Evolutionary conservation across 2,888 invertebrate species (phyloP).

Genomic region (Drepanosiphum platanoidis): DNA sequence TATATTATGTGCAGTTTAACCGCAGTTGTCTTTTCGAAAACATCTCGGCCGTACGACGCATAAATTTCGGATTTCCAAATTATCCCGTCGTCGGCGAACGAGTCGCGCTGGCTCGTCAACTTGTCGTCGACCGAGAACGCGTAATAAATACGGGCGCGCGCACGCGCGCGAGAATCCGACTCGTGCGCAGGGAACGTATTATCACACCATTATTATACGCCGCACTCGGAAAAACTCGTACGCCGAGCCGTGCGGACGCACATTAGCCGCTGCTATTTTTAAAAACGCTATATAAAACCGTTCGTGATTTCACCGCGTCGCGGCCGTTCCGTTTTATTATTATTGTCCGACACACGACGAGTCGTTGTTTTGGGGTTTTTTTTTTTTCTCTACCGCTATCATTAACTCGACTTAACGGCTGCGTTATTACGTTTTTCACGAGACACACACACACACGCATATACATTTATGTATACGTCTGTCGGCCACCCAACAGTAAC

Average conservation of each 20-base stretch:
- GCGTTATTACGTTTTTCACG: constrained; percentile 3
- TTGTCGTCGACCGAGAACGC: not conserved
- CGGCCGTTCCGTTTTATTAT: constrained; percentile 28
- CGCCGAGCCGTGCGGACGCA: not conserved
- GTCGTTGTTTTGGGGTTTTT: not conserved
- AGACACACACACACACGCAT: not conserved
- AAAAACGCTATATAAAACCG: constrained; percentile 22
- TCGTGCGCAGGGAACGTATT: no score
- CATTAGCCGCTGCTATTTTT: constrained; percentile 28
- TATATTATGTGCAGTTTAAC: no score
- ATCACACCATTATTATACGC: not conserved
- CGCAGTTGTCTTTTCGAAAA: no score
- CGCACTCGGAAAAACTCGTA: not conserved
- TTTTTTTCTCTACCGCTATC: constrained; percentile 3
- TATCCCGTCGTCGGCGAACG: not conserved
- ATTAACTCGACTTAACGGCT: constrained; percentile 21
- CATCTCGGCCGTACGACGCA: no score
- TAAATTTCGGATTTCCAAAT: not conserved
- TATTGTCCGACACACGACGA: not conserved
- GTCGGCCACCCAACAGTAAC: not conserved
- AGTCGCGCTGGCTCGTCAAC: not conserved
- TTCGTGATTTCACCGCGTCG: not conserved
- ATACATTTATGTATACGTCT: no score
- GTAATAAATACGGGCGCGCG: not conserved
- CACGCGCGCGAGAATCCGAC: not conserved